phyloP scores from a whole-genome alignment of 2,888 invertebrate genomes.

The Oegoconia quadripuncta region DNA sequence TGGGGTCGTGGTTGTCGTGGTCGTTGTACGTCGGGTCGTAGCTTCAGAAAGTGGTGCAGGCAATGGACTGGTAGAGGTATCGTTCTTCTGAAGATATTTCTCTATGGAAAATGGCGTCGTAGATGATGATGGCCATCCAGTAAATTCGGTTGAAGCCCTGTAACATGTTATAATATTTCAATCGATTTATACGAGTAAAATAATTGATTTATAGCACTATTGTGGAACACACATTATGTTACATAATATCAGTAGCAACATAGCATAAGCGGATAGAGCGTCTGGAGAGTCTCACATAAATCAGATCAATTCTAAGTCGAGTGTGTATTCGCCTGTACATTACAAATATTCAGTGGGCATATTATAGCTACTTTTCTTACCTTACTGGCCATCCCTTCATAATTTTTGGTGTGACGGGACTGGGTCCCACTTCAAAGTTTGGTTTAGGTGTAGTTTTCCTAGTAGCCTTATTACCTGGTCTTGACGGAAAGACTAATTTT shows the following conservation, averaged over 20 bases:
- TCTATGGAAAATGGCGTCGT: conserved; percentile 93
- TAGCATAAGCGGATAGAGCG: too few relatives aligned
- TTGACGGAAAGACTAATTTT: conserved; percentile 89
- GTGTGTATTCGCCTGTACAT: too few relatives aligned
- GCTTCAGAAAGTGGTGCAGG: conserved; percentile 63
- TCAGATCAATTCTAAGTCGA: too few relatives aligned
- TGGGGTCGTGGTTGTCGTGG: conserved; percentile 83
- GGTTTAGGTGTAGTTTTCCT: conserved; percentile 81
- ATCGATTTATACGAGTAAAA: too few relatives aligned
- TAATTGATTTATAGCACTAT: too few relatives aligned
- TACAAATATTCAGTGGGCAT: neutral
- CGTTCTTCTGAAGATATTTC: conserved; percentile 85
- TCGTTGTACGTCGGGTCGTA: conserved; percentile 72
- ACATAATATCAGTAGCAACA: too few relatives aligned
- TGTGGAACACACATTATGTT: too few relatives aligned
- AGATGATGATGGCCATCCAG: conserved; percentile 94
- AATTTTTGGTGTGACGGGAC: conserved; percentile 81
- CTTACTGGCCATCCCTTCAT: conserved; percentile 92
- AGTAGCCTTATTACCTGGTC: conserved; percentile 83
- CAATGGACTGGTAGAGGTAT: conserved; percentile 79
- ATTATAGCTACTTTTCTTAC: conserved; percentile 56
- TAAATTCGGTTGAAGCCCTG: conserved; percentile 92
- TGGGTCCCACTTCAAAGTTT: conserved; percentile 59
- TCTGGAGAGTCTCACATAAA: too few relatives aligned
- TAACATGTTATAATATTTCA: conserved; percentile 20